These are phyloP conservation scores for Notospermus geniculatus DNA, from an alignment of 1,140 invertebrate genomes.

Conservation along the genomic window DNA sequence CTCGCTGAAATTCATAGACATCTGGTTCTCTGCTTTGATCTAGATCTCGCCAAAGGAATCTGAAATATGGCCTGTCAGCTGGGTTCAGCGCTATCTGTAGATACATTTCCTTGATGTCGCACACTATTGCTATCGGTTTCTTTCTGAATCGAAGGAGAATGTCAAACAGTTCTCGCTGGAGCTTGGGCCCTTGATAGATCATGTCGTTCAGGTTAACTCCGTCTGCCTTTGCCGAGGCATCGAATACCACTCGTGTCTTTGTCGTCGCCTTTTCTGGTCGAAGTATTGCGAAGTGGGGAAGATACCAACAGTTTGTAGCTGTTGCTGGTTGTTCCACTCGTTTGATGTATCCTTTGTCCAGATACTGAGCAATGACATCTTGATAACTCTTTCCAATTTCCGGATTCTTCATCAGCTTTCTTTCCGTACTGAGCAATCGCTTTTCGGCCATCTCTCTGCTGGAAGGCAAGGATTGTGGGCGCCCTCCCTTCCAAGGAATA, in stretches of 20 bases:
- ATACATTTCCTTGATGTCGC: slow-evolving; percentile 26
- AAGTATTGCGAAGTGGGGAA: slow-evolving; percentile 21
- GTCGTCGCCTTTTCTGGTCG: slow-evolving; percentile 15
- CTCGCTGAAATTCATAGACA: slow-evolving; percentile 16
- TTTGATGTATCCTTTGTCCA: not conserved
- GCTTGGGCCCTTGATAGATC: slow-evolving; percentile 37
- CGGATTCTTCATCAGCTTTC: slow-evolving; percentile 1
- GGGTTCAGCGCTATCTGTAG: slow-evolving; percentile 10
- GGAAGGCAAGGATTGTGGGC: not conserved
- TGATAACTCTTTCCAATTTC: not conserved
- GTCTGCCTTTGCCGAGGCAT: slow-evolving; percentile 16
- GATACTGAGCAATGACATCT: not conserved
- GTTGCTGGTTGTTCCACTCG: not conserved
- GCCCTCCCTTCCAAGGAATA: slow-evolving; percentile 18
- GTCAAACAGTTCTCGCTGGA: slow-evolving; percentile 40
- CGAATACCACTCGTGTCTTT: slow-evolving; percentile 20
- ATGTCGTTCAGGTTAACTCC: slow-evolving; percentile 16
- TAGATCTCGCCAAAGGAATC: slow-evolving; percentile 15
- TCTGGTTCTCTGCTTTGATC: not conserved
- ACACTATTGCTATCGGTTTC: slow-evolving; percentile 19
- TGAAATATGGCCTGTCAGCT: slow-evolving; percentile 8
- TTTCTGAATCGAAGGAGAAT: slow-evolving; percentile 29
- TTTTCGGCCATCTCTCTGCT: slow-evolving; percentile 15
- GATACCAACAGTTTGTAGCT: slow-evolving; percentile 12
- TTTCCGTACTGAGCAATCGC: not conserved